Percentiles rank a stretch among this genome's conserved stretches.
Conservation (phyloP, 2,888 invertebrate species). For the Cheilosia vernalis region DNA sequence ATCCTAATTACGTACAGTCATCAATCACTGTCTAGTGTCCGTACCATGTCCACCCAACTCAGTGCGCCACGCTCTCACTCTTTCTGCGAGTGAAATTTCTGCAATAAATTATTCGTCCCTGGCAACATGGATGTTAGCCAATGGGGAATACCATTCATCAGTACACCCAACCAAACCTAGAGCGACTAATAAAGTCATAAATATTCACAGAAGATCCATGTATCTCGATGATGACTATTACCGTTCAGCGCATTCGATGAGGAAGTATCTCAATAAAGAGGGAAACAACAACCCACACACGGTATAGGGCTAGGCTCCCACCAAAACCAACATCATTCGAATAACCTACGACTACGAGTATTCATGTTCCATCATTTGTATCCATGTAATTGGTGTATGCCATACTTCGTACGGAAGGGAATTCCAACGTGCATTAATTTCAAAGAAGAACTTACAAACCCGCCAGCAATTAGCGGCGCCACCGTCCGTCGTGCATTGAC, state of each 20-base stretch:
- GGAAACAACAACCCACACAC: background rate
- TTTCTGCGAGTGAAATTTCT: background rate
- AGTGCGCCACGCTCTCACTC: background rate
- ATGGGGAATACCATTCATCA: conserved; percentile 3
- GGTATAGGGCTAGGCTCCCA: background rate
- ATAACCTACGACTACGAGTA: background rate
- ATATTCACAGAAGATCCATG: conserved; percentile 33
- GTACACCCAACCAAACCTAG: conserved; percentile 4
- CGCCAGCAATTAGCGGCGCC: background rate
- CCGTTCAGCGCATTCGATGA: conserved; percentile 26
- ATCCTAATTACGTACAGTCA: conserved; percentile 22
- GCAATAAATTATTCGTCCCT: conserved; percentile 17
- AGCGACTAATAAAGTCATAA: conserved; percentile 23
- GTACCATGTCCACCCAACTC: conserved; percentile 11
- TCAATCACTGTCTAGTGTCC: conserved; percentile 39
- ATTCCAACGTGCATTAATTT: background rate
- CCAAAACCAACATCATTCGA: background rate
- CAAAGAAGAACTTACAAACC: background rate
- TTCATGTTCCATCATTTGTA: conserved; percentile 27
- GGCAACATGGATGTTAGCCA: too few species aligned
- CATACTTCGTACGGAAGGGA: background rate
- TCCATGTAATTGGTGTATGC: conserved; percentile 1
- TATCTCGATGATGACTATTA: conserved; percentile 5
- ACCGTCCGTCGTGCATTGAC: background rate
- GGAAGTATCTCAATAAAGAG: conserved; percentile 39